These are phyloP conservation scores for Dendroctonus ponderosae DNA, from an alignment of 1,140 invertebrate genomes.

Conservation along the genomic window DNA sequence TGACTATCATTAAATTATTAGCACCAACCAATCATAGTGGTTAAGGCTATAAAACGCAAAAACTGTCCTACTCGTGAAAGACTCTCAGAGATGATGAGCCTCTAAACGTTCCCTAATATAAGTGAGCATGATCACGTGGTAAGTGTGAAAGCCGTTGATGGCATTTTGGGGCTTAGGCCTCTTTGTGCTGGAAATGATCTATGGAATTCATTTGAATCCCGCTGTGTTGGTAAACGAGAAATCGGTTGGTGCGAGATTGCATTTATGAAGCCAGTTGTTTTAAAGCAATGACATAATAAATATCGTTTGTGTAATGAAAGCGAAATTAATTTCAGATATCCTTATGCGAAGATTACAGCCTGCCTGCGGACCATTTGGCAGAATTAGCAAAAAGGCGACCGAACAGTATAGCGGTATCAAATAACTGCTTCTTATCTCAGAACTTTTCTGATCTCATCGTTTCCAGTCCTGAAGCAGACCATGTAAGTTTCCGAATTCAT, in stretches of 20 bases:
- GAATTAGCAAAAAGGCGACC: constrained; percentile 68
- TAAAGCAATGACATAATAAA: constrained; percentile 3
- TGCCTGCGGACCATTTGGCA: constrained; percentile 74
- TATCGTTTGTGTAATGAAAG: neutral
- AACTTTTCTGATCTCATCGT: constrained; percentile 58
- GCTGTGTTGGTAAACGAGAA: constrained; percentile 21
- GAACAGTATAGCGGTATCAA: constrained; percentile 57
- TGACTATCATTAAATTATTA: too few species aligned
- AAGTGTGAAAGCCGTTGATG: constrained; percentile 13
- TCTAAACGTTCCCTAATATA: constrained; percentile 8
- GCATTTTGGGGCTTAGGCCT: constrained; percentile 27
- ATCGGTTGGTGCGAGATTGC: constrained; percentile 22
- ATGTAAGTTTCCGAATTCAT: constrained; percentile 52
- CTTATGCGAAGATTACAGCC: constrained; percentile 76
- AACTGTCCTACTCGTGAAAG: too few species aligned
- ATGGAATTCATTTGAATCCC: constrained; percentile 34
- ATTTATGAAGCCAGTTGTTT: constrained; percentile 30
- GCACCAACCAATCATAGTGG: too few species aligned
- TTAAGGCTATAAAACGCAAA: too few species aligned
- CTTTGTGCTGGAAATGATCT: constrained; percentile 36
- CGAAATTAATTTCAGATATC: constrained; percentile 62
- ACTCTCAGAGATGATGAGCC: too few species aligned
- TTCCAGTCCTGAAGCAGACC: constrained; percentile 62
- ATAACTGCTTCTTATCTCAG: constrained; percentile 30
- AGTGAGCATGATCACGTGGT: constrained; percentile 6